phyloP scores from a whole-genome alignment of 2,113 vertebrate genomes.

The Elgaria multicarinata region DNA sequence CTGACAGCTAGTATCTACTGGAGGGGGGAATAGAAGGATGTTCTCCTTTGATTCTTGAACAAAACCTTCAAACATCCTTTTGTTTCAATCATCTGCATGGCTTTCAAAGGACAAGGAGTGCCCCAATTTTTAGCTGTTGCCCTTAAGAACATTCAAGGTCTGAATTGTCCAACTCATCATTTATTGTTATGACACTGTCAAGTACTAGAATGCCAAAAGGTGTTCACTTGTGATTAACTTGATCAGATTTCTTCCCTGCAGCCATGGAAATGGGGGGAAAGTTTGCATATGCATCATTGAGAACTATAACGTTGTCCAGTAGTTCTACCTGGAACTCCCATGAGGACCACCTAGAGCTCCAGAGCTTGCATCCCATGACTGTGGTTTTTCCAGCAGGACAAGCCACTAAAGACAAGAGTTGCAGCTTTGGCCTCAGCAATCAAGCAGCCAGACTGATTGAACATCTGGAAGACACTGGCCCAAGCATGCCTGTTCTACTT shows the following conservation, averaged over 20 bases:
- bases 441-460: not conserved
- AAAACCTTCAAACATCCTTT: slow-evolving; percentile 6
- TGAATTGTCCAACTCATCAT: not conserved
- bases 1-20: not conserved
- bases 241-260: not conserved
- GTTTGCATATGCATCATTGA: not conserved
- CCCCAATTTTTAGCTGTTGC: not conserved
- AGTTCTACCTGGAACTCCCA: not conserved
- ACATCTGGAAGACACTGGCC: not conserved
- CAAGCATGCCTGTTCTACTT: not conserved
- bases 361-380: no score
- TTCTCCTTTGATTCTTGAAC: slow-evolving; percentile 1
- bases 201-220: not conserved
- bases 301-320: no score
- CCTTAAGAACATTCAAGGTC: not conserved
- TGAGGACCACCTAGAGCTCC: not conserved
- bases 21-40: not conserved
- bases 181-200: not conserved
- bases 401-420: not conserved
- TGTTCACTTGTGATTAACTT: not conserved
- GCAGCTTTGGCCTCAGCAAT: not conserved
- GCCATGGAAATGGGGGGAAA: not conserved
- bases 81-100: not conserved
- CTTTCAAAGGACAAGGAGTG: not conserved
- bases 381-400: not conserved